Evolutionary conservation across 2,797 vertebrate genomes (phyloP).

Genomic region (Simalia tracyae): DNA sequence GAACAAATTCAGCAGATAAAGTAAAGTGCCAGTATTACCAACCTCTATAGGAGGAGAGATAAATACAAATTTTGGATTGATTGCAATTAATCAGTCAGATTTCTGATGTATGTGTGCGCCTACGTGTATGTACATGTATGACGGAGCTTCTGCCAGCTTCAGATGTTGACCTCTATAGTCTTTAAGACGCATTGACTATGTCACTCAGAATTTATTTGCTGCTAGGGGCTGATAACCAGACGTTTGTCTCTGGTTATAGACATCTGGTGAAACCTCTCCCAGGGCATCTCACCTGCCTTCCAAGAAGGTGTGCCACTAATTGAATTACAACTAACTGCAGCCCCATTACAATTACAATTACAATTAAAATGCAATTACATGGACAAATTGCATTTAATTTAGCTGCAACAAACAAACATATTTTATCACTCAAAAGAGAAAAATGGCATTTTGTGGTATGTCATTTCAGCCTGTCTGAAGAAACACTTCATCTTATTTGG

Average conservation of each 20-base stretch:
- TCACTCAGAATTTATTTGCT: fast-evolving
- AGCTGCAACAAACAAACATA: constrained; percentile 56
- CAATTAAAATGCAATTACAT: constrained; percentile 76
- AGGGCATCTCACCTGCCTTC: fast-evolving
- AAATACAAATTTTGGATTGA: not conserved
- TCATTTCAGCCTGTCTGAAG: not conserved
- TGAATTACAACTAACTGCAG: constrained; percentile 58
- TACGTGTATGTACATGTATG: not conserved
- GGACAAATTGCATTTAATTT: constrained; percentile 65
- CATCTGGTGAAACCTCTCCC: not conserved
- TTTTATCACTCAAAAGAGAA: constrained; percentile 45
- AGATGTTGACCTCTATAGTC: fast-evolving
- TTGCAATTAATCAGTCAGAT: not conserved
- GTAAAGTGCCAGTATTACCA: not conserved
- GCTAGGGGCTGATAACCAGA: not conserved
- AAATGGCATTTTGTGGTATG: not conserved
- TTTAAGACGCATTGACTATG: fast-evolving
- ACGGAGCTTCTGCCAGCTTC: not conserved
- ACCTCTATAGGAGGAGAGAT: not conserved
- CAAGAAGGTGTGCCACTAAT: constrained; percentile 63
- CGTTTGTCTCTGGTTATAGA: not conserved
- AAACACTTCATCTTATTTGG: constrained; percentile 11
- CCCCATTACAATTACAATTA: constrained; percentile 70
- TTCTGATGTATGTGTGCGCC: not conserved
- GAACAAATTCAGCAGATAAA: not conserved